These are phyloP conservation scores for Sminthurinus aureus DNA, from an alignment of 2,888 invertebrate genomes.

Conservation along the genomic window DNA sequence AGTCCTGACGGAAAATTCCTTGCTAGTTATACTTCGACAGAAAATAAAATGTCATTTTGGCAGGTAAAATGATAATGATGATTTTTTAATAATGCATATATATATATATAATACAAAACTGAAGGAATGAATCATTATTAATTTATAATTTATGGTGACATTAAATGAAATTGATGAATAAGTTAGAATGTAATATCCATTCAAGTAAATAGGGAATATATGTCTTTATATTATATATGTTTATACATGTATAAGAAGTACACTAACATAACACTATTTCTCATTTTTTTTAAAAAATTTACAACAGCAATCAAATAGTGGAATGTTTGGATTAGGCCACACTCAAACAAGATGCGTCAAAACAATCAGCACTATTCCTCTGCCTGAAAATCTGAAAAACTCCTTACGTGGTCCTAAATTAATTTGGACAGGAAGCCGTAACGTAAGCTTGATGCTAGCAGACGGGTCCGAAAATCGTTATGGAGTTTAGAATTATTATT, in stretches of 20 bases:
- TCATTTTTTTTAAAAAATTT: constrained; percentile 33
- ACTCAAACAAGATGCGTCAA: constrained; percentile 96
- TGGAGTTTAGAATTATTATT: constrained; percentile 69
- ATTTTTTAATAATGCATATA: no score
- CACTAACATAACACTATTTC: background rate
- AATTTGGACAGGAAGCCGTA: constrained; percentile 94
- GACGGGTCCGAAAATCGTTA: constrained; percentile 93
- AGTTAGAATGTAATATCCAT: no score
- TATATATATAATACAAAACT: no score
- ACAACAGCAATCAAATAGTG: constrained; percentile 72
- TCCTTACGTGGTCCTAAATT: constrained; percentile 89
- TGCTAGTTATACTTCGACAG: constrained; percentile 92
- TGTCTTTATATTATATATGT: no score
- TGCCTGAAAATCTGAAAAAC: constrained; percentile 73
- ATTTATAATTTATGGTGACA: no score
- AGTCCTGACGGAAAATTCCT: constrained; percentile 97
- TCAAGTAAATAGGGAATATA: no score
- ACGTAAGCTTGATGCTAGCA: constrained; percentile 91
- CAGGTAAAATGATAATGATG: constrained; percentile 75
- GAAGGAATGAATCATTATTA: no score
- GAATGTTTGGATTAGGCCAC: constrained; percentile 96
- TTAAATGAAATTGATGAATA: no score
- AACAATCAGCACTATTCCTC: constrained; percentile 91
- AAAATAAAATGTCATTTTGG: constrained; percentile 97
- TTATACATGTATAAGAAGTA: no score